Evolutionary conservation across 2,113 vertebrate species (phyloP).

Genomic region (Apodemus speciosus): DNA sequence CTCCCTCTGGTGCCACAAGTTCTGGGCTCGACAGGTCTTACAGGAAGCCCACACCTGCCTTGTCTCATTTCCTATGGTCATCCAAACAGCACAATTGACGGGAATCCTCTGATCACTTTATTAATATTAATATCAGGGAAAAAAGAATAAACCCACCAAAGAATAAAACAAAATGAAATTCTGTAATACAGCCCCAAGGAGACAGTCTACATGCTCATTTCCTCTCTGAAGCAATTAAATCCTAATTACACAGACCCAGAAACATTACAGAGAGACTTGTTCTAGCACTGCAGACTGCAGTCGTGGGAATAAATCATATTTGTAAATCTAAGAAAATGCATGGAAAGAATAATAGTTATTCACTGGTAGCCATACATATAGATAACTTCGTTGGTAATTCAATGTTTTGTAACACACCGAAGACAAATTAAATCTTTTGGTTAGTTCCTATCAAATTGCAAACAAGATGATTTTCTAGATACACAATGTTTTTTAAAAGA

Average conservation of each 20-base stretch:
- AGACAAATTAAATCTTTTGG: constrained; percentile 44
- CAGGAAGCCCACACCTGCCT: neutral
- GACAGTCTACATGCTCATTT: constrained; percentile 60
- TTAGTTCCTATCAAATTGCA: constrained; percentile 71
- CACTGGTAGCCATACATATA: constrained; percentile 39
- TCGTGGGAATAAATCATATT: constrained; percentile 80
- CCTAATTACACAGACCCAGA: constrained; percentile 74
- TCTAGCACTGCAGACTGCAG: constrained; percentile 79
- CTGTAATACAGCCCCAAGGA: neutral
- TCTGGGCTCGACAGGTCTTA: no score
- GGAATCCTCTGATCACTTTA: neutral
- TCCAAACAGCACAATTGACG: neutral
- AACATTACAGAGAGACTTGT: constrained; percentile 76
- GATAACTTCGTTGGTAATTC: constrained; percentile 25
- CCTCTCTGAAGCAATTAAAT: constrained; percentile 53
- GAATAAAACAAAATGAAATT: neutral
- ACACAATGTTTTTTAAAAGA: neutral
- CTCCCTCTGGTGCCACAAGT: neutral
- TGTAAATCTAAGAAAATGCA: constrained; percentile 4
- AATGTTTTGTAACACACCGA: constrained; percentile 12
- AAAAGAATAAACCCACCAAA: neutral
- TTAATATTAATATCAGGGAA: neutral
- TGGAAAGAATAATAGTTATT: constrained; percentile 55
- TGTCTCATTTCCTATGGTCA: neutral
- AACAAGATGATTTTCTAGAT: constrained; percentile 46